Conservation (phyloP, 1,140 invertebrate genomes). For the Cotesia chilonis region DNA sequence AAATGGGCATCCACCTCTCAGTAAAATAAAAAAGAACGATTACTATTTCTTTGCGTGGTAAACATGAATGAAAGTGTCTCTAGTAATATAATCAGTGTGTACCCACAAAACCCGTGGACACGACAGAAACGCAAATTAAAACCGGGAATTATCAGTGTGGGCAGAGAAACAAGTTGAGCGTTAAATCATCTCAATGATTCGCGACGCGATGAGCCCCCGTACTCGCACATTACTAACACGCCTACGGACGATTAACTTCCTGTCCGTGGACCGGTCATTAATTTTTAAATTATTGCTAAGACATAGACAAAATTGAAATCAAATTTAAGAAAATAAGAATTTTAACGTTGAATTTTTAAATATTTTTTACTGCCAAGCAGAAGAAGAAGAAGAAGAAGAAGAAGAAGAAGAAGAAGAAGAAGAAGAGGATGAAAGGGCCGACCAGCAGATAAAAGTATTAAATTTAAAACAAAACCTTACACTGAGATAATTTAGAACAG, state of each 20-base stretch:
- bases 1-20: no score
- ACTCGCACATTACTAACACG: slow-evolving; percentile 43
- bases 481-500: no score
- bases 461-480: no score
- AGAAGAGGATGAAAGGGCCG: no score
- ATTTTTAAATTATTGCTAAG: neutral
- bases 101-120: slow-evolving; percentile 29
- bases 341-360: no score
- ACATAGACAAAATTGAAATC: no score
- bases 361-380: no score
- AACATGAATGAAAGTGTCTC: slow-evolving; percentile 6
- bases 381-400: no score
- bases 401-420: no score
- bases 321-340: no score
- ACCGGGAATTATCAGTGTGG: slow-evolving; percentile 52
- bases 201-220: slow-evolving; percentile 41
- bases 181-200: slow-evolving; percentile 52
- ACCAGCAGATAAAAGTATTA: no score
- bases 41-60: neutral
- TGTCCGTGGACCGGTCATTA: neutral
- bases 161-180: slow-evolving; percentile 47
- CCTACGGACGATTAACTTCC: slow-evolving; percentile 48
- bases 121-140: slow-evolving; percentile 25
- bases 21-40: neutral
- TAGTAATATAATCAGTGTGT: slow-evolving; percentile 45